A percentile compares a stretch with the other conserved stretches of the same genome.
Conservation (phyloP, 2,888 invertebrate genomes). For the Agapostemon virescens region DNA sequence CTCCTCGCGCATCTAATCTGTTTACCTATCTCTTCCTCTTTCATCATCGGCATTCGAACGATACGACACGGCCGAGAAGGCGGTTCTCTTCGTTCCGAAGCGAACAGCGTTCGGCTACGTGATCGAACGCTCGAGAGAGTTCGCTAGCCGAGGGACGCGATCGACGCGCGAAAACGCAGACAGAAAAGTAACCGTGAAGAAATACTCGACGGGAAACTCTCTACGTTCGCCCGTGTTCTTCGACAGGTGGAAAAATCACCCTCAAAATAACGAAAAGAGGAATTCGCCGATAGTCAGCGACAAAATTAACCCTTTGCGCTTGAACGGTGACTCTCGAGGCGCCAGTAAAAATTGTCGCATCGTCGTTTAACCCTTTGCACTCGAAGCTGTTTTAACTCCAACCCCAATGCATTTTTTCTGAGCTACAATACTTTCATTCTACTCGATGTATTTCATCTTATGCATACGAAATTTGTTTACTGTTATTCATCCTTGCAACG, state of each 20-base stretch:
- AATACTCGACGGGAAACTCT: not conserved
- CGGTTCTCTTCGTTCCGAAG: constrained; percentile 52
- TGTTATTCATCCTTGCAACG: too few relatives aligned
- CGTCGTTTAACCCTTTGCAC: too few relatives aligned
- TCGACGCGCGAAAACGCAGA: not conserved
- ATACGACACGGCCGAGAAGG: constrained; percentile 32
- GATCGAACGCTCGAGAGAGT: constrained; percentile 36
- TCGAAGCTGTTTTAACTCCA: too few relatives aligned
- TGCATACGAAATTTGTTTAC: too few relatives aligned
- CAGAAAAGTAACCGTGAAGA: not conserved
- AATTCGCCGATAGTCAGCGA: too few relatives aligned
- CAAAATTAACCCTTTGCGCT: too few relatives aligned
- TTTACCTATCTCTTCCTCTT: constrained; percentile 64
- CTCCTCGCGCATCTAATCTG: constrained; percentile 49
- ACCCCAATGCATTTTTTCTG: too few relatives aligned
- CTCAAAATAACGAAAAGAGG: too few relatives aligned
- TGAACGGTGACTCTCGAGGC: too few relatives aligned
- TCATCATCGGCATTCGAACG: constrained; percentile 63
- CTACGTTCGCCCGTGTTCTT: not conserved
- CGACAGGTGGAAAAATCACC: not conserved
- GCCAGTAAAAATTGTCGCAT: too few relatives aligned
- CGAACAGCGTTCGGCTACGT: constrained; percentile 48
- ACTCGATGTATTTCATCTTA: too few relatives aligned
- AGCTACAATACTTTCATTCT: too few relatives aligned
- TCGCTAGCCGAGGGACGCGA: not conserved